Conservation (phyloP, 1,140 invertebrate species). For the Drosophila ogumai region DNA sequence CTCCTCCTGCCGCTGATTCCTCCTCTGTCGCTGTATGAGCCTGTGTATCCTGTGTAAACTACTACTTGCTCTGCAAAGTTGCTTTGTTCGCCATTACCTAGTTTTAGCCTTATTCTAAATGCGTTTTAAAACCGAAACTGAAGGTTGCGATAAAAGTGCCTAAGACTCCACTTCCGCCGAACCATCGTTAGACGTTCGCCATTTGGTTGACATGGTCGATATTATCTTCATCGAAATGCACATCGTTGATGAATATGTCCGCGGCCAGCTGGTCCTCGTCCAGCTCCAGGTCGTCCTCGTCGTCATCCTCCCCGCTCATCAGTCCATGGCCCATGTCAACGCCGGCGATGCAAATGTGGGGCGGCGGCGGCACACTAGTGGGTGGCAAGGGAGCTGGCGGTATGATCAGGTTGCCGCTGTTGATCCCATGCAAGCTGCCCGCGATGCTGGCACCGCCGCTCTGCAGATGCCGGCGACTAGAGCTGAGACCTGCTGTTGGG, state of each 20-base stretch:
- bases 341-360: constrained; percentile 82
- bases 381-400: constrained; percentile 83
- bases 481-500: constrained; percentile 73
- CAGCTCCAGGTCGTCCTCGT: constrained; percentile 75
- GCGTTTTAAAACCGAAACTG: constrained; percentile 71
- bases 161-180: constrained; percentile 34
- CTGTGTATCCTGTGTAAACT: constrained; percentile 39
- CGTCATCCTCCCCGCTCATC: constrained; percentile 76
- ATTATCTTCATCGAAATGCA: constrained; percentile 83
- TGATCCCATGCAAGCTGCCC: constrained; percentile 84
- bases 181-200: constrained; percentile 82
- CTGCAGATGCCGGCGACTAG: constrained; percentile 84
- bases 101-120: constrained; percentile 63
- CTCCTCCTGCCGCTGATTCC: constrained; percentile 12
- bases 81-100: constrained; percentile 44
- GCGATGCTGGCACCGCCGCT: constrained; percentile 82
- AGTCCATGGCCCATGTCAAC: constrained; percentile 68
- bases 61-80: constrained; percentile 54
- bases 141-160: constrained; percentile 74
- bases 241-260: constrained; percentile 83
- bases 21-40: constrained; percentile 34
- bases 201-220: constrained; percentile 82
- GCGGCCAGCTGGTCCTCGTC: constrained; percentile 72
- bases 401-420: constrained; percentile 80
- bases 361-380: constrained; percentile 81